Base-by-base conservation (phyloP, 2,797 vertebrate genomes). In the Sciurus vulgaris region DNA sequence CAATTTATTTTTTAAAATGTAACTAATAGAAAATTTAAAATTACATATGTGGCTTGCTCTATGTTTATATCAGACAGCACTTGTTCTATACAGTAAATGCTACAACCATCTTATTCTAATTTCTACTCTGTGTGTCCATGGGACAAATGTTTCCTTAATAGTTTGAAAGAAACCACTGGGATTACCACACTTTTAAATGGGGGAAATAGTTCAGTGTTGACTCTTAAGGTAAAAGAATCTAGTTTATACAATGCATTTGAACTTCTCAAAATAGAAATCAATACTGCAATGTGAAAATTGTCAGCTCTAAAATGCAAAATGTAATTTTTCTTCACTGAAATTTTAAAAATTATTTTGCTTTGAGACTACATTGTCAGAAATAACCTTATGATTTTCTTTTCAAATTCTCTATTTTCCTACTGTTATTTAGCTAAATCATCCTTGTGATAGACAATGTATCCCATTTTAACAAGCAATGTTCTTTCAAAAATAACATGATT, bases 251-350 rank as follows among this genome's bases (percentile, higher is more conserved):
- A 30, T 47, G 3, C 56, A 41, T 28, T 24, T 77, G 47, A 91
- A 81, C 26, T 86, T 56, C 10, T 92, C 69, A 95, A 89, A 93
- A 94, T 67, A 72, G 89, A 93, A 96, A 70, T 26, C 33, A 87
- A 30, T 63, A 93, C 51, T 76, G 3, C 26, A 59, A 81, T 56
- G 28, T 84, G 5, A 54, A 70, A 85, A n/a, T 5, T 86, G 28
- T 91, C 26, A 93, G 17, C 15, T 93, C 61, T 73, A 85, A 92
- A 86, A 59, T 74, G 17, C 15, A 88, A 87, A 93, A 74, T 44
- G 30, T 86, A 84, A 56, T 41, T 88, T 73, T 15, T 92, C 18
- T 91, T 94, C 61, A 56, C 30, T 91, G 44, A 89, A 93, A 96
- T 86, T 89, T 69, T 89, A 51, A 94, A 88, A 28, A 28, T 24